Base-by-base conservation (phyloP, 2,888 invertebrate genomes). In the Salpingus planirostris region DNA sequence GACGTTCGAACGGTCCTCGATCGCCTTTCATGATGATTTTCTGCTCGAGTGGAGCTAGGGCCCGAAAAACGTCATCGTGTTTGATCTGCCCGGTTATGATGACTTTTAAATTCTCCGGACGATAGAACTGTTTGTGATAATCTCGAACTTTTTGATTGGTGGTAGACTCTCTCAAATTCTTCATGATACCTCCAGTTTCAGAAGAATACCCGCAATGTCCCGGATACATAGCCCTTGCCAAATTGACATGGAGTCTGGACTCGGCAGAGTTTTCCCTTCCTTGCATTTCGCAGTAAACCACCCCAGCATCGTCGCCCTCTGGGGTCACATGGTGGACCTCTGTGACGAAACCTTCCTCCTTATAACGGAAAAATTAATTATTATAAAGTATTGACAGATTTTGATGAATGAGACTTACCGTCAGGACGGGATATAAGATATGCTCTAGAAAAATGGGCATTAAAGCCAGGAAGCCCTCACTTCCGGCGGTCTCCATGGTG, bases 221-320 rank as follows among this genome's bases (percentile, higher is more conserved):
- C 0, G 90, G 87, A 60, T 91, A 93, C 59, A 88, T 74, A 2
- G 75, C 73, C 41, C 79, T 67, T 11, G 75, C 59, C 57, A 89
- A 63, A 44, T 73, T 73, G 32, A 76, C 62, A 47, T 80, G 73
- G 38, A 80, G 73, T 38, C 80, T 67, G 35, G 77, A 76, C 55
- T 85, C 84, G 3, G 83, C 82, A n/a, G 72, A 74, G 60, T 87
- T 89, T 60, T 90, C 90, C 15, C 76, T 60, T 0, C 82, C 87
- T 64, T 90, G 91, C 86, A 92, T 91, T 68, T 95, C 93, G 62
- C 88, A 89, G 60, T 93, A 93, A n/a, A 93, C 91, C 8, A 93
- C 89, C 11, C 95, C 95, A 7, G 84, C 89, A 69, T 95, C 83
- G 44, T 86, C 80, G 0, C 92, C 93, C 37, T 85, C 79, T 0